These are phyloP conservation scores for Python bivittatus DNA, from an alignment of 2,113 vertebrate species.

Conservation along the genomic window DNA sequence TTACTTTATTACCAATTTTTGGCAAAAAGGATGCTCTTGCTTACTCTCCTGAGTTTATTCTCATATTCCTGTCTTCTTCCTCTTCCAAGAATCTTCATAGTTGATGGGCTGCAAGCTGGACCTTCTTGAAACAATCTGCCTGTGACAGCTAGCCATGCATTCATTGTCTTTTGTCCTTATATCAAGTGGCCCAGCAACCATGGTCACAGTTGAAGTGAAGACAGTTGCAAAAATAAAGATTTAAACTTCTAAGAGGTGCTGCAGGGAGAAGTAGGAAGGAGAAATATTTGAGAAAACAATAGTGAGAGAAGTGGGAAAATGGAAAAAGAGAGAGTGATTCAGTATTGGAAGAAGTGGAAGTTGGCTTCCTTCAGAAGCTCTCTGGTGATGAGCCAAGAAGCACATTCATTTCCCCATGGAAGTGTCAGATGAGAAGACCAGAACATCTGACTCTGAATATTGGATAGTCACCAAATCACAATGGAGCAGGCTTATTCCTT, in stretches of 20 bases:
- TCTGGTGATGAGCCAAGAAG: neutral
- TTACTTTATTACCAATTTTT: neutral
- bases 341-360: neutral
- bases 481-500: neutral
- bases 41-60: neutral
- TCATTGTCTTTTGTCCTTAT: neutral
- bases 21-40: neutral
- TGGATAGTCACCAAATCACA: neutral
- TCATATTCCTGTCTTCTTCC: neutral
- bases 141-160: neutral
- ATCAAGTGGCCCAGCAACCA: neutral
- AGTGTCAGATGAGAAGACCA: neutral
- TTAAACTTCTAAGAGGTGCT: neutral
- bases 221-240: neutral
- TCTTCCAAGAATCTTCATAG: neutral
- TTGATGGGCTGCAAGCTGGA: neutral
- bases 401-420: neutral
- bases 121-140: neutral
- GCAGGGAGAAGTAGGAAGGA: neutral
- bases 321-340: neutral
- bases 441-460: neutral
- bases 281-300: neutral
- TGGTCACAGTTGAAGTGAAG: neutral
- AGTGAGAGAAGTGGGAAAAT: neutral
- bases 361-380: neutral